Conservation (phyloP, 2,113 vertebrate species). For the Hiodon tergisus region DNA sequence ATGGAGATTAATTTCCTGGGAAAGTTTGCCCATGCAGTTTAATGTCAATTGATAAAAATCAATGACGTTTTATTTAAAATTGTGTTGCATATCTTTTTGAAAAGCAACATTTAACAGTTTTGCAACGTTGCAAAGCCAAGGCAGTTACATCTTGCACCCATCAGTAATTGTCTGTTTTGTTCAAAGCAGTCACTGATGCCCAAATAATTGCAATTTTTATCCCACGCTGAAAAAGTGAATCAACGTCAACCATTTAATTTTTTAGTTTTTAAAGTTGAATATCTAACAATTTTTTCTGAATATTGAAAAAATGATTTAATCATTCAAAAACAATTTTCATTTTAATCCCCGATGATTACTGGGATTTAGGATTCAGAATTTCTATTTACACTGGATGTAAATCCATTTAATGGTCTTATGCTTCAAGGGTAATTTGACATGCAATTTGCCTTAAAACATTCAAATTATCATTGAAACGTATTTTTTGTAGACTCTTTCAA, state of each 20-base stretch:
- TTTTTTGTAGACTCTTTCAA: constrained; percentile 32
- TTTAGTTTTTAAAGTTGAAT: too few species aligned
- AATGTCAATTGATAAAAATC: too few species aligned
- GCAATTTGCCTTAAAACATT: constrained; percentile 52
- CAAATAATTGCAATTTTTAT: not conserved
- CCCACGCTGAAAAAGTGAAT: too few species aligned
- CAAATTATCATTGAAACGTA: constrained; percentile 36
- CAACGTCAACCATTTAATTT: too few species aligned
- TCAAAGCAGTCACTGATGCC: not conserved
- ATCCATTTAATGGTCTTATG: constrained; percentile 41
- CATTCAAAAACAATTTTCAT: constrained; percentile 16
- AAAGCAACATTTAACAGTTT: too few species aligned
- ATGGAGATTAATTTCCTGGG: not conserved
- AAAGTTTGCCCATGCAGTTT: not conserved
- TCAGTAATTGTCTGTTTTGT: not conserved
- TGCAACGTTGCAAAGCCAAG: too few species aligned
- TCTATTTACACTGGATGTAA: constrained; percentile 53
- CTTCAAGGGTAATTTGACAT: constrained; percentile 56
- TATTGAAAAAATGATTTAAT: not conserved
- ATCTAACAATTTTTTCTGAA: not conserved
- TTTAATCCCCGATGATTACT: constrained; percentile 51
- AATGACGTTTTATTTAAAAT: too few species aligned
- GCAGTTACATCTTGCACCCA: too few species aligned
- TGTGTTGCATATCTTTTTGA: too few species aligned
- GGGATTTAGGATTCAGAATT: constrained; percentile 46